Percentiles rank a stretch among this genome's conserved stretches.
These are phyloP conservation scores for Eulacestoma nigropectus DNA, from an alignment of 2,113 vertebrate species.

Conservation along the genomic window DNA sequence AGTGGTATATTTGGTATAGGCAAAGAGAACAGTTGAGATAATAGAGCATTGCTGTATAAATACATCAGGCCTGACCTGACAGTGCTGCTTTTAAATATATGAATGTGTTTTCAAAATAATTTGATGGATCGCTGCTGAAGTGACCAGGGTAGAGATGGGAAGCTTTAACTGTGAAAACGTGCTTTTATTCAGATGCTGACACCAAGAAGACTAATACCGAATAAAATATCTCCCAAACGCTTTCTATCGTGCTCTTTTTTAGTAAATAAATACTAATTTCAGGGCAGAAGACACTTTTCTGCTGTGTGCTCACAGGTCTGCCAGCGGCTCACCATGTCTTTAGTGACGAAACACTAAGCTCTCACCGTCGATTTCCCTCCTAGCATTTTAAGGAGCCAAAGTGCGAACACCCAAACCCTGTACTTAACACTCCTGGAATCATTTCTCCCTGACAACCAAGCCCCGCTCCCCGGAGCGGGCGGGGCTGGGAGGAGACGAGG, in stretches of 20 bases:
- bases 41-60: background rate
- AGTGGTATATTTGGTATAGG: accelerated
- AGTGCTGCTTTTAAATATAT: background rate
- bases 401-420: accelerated
- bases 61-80: no score
- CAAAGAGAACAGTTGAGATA: background rate
- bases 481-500: background rate
- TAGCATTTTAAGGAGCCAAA: background rate
- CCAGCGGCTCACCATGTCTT: accelerated
- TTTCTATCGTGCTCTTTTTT: background rate
- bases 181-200: background rate
- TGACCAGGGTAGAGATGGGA: no score
- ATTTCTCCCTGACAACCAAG: accelerated
- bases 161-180: background rate
- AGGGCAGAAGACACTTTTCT: background rate
- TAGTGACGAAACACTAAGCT: background rate
- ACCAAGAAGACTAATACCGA: background rate
- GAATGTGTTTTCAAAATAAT: accelerated
- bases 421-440: accelerated
- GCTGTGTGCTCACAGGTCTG: accelerated
- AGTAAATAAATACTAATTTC: background rate
- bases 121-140: background rate
- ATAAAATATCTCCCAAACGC: background rate
- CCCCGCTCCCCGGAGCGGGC: accelerated
- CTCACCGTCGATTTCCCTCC: no score